A percentile compares a stretch with the other conserved stretches of the same genome.
These are phyloP conservation scores for Acrossocheilus wenchowensis DNA, from an alignment of 2,797 vertebrate species.

Conservation along the genomic window DNA sequence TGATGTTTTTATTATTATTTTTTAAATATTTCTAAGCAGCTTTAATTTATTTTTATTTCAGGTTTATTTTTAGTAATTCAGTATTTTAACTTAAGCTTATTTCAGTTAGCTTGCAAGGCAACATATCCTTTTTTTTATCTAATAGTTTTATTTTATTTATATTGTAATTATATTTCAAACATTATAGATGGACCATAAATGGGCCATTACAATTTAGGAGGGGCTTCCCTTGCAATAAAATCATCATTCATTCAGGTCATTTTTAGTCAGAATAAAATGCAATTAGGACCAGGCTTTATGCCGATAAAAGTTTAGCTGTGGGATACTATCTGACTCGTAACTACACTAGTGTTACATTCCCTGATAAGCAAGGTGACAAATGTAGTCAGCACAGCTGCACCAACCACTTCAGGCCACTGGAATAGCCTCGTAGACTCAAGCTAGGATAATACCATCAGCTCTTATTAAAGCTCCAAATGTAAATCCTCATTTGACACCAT, in stretches of 20 bases:
- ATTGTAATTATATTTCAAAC: too few relatives aligned
- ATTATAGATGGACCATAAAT: too few relatives aligned
- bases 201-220: neutral
- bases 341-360: conserved; percentile 34
- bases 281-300: neutral
- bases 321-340: conserved; percentile 14
- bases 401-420: neutral
- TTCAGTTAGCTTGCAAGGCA: too few relatives aligned
- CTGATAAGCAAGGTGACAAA: conserved; percentile 20
- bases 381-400: neutral
- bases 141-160: too few relatives aligned
- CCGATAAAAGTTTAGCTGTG: neutral
- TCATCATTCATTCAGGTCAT: neutral
- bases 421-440: conserved; percentile 40
- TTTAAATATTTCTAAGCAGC: neutral
- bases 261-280: neutral
- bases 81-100: too few relatives aligned
- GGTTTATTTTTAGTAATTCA: too few relatives aligned
- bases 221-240: neutral
- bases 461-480: conserved; percentile 40
- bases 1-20: neutral
- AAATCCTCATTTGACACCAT: conserved; percentile 31
- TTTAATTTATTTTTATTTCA: too few relatives aligned
- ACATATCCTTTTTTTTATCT: too few relatives aligned
- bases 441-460: conserved; percentile 41